phyloP scores from a whole-genome alignment of 2,888 invertebrate species.

The Caenorhabditis wallacei region DNA sequence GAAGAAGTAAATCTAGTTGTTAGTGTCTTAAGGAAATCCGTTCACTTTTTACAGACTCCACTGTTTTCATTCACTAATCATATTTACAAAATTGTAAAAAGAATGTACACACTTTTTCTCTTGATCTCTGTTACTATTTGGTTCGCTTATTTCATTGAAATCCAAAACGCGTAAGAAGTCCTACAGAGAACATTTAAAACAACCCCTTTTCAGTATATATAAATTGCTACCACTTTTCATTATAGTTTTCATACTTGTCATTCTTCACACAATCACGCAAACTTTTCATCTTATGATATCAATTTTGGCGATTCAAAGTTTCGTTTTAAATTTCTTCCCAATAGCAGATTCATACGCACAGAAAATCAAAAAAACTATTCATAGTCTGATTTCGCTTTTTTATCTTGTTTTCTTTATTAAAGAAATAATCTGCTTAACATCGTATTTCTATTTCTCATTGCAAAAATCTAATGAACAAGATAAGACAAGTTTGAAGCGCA shows the following conservation, averaged over 20 bases:
- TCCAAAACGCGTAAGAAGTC: not conserved
- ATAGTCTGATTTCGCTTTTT: not conserved
- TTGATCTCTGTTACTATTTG: not conserved
- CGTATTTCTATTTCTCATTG: not conserved
- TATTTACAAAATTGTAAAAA: constrained; percentile 4
- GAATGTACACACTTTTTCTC: not conserved
- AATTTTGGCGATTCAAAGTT: not conserved
- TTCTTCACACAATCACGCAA: not conserved
- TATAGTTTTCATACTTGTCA: not conserved
- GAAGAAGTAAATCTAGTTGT: too few relatives aligned
- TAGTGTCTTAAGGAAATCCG: too few relatives aligned
- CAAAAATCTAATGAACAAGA: not conserved
- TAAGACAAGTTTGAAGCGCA: not conserved
- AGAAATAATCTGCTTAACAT: not conserved
- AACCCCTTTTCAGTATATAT: not conserved
- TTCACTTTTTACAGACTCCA: not conserved
- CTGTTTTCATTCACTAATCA: not conserved
- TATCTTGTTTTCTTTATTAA: not conserved
- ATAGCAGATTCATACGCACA: not conserved
- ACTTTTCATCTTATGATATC: not conserved
- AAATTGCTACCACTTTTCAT: not conserved
- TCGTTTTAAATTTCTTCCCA: not conserved
- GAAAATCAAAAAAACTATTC: not conserved
- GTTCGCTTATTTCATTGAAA: not conserved
- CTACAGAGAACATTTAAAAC: not conserved